Percentiles rank a stretch among this genome's conserved stretches.
These are phyloP conservation scores for Bujurquina vittata DNA, from an alignment of 2,113 vertebrate genomes.

Conservation along the genomic window DNA sequence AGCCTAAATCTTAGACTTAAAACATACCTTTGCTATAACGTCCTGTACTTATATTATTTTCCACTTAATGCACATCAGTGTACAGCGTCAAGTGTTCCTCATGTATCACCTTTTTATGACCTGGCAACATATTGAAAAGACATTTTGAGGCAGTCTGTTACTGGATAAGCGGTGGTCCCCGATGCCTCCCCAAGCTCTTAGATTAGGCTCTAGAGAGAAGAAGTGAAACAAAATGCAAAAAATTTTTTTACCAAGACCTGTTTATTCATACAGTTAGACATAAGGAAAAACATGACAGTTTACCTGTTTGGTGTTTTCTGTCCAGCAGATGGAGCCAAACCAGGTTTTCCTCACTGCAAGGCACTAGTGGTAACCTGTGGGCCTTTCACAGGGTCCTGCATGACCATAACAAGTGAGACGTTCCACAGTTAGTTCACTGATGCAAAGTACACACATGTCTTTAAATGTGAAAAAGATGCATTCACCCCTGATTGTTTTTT, in stretches of 20 bases:
- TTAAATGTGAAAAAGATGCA: background rate
- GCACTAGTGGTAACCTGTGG: slow-evolving; percentile 29
- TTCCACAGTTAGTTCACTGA: background rate
- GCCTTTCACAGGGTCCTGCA: slow-evolving; percentile 48
- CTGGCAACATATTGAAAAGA: slow-evolving; percentile 15
- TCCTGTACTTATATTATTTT: background rate
- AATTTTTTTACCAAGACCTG: background rate
- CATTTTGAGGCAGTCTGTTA: slow-evolving; percentile 40
- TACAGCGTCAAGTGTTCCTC: slow-evolving; percentile 35
- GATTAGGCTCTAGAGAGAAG: slow-evolving; percentile 62
- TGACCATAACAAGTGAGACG: background rate
- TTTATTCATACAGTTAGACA: background rate
- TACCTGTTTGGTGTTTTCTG: slow-evolving; percentile 70
- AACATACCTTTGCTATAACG: background rate
- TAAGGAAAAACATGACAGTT: background rate
- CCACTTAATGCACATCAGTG: slow-evolving; percentile 7
- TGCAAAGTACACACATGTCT: background rate
- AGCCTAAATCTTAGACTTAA: slow-evolving; percentile 30
- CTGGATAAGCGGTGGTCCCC: slow-evolving; percentile 34
- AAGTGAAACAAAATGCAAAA: background rate
- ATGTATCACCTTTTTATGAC: background rate
- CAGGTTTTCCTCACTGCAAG: slow-evolving; percentile 58
- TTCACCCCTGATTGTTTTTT: slow-evolving; percentile 56
- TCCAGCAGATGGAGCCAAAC: slow-evolving; percentile 75
- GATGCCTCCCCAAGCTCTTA: slow-evolving; percentile 60